Evolutionary conservation across 2,888 invertebrate genomes (phyloP), one percentile per base, ranked within the genome.

Genomic region (Sceliomorpha sp.): DNA sequence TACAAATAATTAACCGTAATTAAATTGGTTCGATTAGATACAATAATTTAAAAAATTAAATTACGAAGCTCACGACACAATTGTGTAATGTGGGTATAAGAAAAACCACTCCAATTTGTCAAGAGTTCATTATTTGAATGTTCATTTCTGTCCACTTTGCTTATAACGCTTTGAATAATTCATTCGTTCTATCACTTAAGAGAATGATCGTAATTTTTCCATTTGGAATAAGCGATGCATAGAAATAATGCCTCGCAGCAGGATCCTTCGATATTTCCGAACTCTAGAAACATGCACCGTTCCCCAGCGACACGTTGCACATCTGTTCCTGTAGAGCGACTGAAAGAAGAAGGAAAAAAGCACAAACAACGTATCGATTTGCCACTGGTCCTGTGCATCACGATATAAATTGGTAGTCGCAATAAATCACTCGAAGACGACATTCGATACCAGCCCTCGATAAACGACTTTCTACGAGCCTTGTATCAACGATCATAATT

Each of bases 391-490:
- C 48, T 24, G 42, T 48, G 55, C 58, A 58, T 55, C 62, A 53
- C 58, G 56, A 58, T 63, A 58, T 59, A 69, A 69, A 63, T 69
- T 59, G 63, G 53, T 59, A 40, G 53, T 24, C n/a, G 15, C 59
- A 31, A 59, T 69, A 63, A 69, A 69, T 69, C 69, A 69, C 20
- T 32, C 29, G 14, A 50, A 56, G 44, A 51, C 47, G 56, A 24
- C 32, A 60, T 31, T 60, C 26, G 37, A 59, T 45, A 47, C 47
- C 40, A 40, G 50, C 45, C 56, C 56, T 56, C 47, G 56, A 60
- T 68, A 68, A 56, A 68, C 56, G 55, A 31, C 51, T 50, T 44
- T 50, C 50, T 50, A 60, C 64, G 44, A 64, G 56, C 56, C 44
- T 32, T 58, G 50, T 50, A 50, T 56, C 64, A 56, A 36, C 8